Conservation (phyloP, 2,888 invertebrate species). For the Hedychridium roseum region DNA sequence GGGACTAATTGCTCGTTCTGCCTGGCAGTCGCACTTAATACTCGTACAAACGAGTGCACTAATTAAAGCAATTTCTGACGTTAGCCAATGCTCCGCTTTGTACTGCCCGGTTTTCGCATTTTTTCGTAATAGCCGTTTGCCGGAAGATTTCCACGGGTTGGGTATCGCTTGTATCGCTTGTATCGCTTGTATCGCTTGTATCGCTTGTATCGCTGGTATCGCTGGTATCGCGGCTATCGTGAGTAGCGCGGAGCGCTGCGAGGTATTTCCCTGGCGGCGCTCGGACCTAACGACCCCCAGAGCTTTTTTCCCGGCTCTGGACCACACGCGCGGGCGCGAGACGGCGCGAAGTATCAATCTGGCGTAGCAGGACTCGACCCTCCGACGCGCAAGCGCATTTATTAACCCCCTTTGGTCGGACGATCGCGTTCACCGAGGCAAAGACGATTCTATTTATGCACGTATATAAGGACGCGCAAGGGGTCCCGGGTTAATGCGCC, state of each 20-base stretch:
- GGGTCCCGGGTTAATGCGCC: slow-evolving; percentile 51
- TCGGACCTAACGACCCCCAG: slow-evolving; percentile 19
- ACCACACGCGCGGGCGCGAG: slow-evolving; percentile 10
- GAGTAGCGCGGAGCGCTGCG: too few relatives aligned
- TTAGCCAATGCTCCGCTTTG: slow-evolving; percentile 10
- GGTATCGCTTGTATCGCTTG: too few relatives aligned
- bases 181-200: too few relatives aligned
- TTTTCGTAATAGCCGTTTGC: too few relatives aligned
- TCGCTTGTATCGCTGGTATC: too few relatives aligned
- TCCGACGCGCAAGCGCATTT: slow-evolving; percentile 43
- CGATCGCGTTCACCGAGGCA: slow-evolving; percentile 44
- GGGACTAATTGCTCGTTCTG: slow-evolving; percentile 43
- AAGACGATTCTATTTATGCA: slow-evolving; percentile 57
- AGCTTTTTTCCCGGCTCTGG: slow-evolving; percentile 15
- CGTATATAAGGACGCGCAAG: slow-evolving; percentile 36
- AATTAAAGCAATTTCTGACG: slow-evolving; percentile 50
- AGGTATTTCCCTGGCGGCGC: too few relatives aligned
- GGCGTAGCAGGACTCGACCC: slow-evolving; percentile 32
- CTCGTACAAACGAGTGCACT: slow-evolving; percentile 39
- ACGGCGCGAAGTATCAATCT: slow-evolving; percentile 41
- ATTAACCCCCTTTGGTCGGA: slow-evolving; percentile 43
- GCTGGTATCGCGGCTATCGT: slow-evolving; percentile 3
- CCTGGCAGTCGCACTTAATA: slow-evolving; percentile 36
- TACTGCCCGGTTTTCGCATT: slow-evolving; percentile 5
- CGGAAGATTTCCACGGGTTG: too few relatives aligned